Percentiles rank a stretch among this genome's conserved stretches.
Evolutionary conservation across 2,888 invertebrate species (phyloP).

Genomic region (Hirudinaria manillensis): DNA sequence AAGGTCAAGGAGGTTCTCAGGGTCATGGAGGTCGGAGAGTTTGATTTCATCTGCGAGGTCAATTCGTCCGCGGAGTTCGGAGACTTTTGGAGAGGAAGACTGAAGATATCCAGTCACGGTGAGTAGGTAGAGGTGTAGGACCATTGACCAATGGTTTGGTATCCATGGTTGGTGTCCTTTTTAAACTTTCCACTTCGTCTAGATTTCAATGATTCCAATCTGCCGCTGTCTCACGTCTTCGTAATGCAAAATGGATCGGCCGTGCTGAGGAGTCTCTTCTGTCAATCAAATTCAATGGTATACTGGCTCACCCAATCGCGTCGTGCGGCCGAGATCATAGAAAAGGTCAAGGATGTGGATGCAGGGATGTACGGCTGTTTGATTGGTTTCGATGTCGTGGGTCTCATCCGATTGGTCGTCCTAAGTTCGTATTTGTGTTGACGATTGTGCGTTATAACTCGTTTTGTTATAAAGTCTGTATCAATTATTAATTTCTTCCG

Average conservation of each 20-base stretch:
- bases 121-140: too few relatives aligned
- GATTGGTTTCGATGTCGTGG: not conserved
- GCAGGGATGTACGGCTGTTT: constrained; percentile 4
- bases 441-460: not conserved
- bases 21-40: not conserved
- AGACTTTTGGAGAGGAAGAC: not conserved
- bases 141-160: too few relatives aligned
- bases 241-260: not conserved
- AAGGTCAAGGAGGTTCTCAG: too few relatives aligned
- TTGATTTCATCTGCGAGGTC: not conserved
- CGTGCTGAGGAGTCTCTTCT: not conserved
- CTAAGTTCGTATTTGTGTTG: not conserved
- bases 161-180: too few relatives aligned
- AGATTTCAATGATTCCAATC: constrained; percentile 1
- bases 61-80: not conserved
- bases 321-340: not conserved
- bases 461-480: not conserved
- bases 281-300: not conserved
- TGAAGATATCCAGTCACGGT: not conserved
- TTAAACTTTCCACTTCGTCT: not conserved
- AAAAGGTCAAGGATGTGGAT: not conserved
- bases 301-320: not conserved
- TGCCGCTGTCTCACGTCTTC: not conserved
- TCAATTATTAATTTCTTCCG: not conserved
- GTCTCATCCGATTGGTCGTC: not conserved